Conservation (phyloP, 2,888 invertebrate genomes). For the Chalcis sispes region DNA sequence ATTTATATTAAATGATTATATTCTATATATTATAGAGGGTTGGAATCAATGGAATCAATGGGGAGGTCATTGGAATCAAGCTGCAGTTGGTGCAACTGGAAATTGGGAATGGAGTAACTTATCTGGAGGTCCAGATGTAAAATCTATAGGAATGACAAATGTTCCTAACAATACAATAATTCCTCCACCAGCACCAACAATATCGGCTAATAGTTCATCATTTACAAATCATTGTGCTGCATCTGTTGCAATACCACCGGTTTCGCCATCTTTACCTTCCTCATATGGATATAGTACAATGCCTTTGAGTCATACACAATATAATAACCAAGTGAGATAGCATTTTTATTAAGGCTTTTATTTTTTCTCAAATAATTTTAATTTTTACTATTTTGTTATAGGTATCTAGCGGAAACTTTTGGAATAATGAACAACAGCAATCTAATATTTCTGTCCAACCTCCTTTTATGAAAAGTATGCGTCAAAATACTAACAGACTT, state of each 20-base stretch:
- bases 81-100: constrained; percentile 67
- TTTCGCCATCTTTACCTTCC: constrained; percentile 63
- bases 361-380: constrained; percentile 10
- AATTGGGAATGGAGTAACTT: constrained; percentile 74
- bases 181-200: constrained; percentile 71
- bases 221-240: constrained; percentile 59
- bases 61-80: constrained; percentile 72
- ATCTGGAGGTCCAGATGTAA: constrained; percentile 72
- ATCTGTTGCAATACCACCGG: constrained; percentile 66
- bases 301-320: constrained; percentile 65
- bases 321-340: constrained; percentile 67
- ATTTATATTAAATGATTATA: not conserved
- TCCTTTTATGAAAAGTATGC: constrained; percentile 72
- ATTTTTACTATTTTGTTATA: constrained; percentile 53
- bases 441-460: constrained; percentile 63
- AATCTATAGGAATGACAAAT: constrained; percentile 69
- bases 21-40: constrained; percentile 62
- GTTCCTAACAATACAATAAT: constrained; percentile 63
- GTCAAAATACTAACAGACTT: constrained; percentile 67
- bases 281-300: constrained; percentile 70
- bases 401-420: constrained; percentile 65
- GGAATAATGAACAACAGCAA: constrained; percentile 69
- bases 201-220: constrained; percentile 63
- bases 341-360: constrained; percentile 19
- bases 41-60: constrained; percentile 72